Evolutionary conservation across 92 coral and sea anemone genomes (phyloP).

Genomic region (Galaxea fascicularis): DNA sequence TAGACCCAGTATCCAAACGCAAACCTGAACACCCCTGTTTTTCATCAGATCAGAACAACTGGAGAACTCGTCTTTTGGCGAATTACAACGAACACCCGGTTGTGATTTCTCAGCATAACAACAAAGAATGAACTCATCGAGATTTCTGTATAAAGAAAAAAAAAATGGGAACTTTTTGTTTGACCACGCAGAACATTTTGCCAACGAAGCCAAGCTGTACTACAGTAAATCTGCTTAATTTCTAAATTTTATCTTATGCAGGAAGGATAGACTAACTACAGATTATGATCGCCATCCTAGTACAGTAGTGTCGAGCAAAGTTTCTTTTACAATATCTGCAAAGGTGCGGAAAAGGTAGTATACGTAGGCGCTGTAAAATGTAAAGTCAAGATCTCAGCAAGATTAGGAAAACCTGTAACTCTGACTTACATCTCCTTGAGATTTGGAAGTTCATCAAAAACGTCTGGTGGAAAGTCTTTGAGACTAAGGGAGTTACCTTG

Average conservation of each 20-base stretch:
- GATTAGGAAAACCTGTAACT: not conserved
- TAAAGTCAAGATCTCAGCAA: too few species aligned
- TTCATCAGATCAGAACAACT: constrained; percentile 83
- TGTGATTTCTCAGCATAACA: constrained; percentile 73
- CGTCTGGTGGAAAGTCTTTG: constrained; percentile 44
- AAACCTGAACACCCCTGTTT: constrained; percentile 56
- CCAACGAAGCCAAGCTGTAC: not conserved
- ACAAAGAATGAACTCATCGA: constrained; percentile 79
- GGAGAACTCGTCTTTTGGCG: constrained; percentile 70
- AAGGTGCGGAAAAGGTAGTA: too few species aligned
- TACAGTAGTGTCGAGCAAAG: too few species aligned
- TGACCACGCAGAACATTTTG: not conserved
- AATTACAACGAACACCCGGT: constrained; percentile 30
- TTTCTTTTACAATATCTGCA: too few species aligned
- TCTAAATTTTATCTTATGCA: too few species aligned
- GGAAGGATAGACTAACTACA: too few species aligned
- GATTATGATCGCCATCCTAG: too few species aligned
- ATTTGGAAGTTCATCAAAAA: constrained; percentile 39
- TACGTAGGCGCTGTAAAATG: too few species aligned
- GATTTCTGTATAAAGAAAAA: constrained; percentile 27
- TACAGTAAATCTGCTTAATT: not conserved
- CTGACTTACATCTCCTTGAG: constrained; percentile 70
- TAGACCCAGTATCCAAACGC: constrained; percentile 76
- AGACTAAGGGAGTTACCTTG: constrained; percentile 37
- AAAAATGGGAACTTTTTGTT: not conserved